Percentiles rank a stretch among this genome's conserved stretches.
Evolutionary conservation across 1,140 invertebrate species (phyloP).

Genomic region (Pantala flavescens): DNA sequence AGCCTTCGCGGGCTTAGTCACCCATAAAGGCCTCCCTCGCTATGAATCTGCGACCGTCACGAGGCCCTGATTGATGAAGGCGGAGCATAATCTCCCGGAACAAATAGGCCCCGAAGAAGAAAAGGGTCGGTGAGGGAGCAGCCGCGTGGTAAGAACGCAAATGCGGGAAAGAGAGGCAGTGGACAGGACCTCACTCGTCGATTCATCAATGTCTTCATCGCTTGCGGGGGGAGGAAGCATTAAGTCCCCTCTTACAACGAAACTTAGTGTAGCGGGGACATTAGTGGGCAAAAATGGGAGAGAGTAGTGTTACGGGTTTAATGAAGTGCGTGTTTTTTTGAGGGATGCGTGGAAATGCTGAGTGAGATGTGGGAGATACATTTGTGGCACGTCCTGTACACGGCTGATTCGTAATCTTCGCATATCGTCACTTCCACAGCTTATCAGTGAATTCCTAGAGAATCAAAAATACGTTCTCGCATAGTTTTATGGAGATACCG

Average conservation of each 20-base stretch:
- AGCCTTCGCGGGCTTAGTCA: neutral
- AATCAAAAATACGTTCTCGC: too few species aligned
- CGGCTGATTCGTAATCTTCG: too few species aligned
- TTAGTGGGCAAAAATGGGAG: constrained; percentile 4
- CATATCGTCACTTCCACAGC: too few species aligned
- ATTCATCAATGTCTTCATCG: neutral
- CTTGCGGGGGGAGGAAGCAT: neutral
- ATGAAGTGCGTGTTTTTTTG: constrained; percentile 6
- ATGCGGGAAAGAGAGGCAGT: neutral
- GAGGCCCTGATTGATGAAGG: neutral
- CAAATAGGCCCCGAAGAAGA: neutral
- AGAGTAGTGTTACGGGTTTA: neutral
- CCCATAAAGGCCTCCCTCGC: neutral
- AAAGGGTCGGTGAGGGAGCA: neutral
- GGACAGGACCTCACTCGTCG: neutral
- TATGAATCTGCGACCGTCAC: neutral
- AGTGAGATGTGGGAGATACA: too few species aligned
- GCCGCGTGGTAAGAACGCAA: too few species aligned
- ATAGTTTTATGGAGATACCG: too few species aligned
- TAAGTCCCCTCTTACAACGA: neutral
- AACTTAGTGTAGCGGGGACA: neutral
- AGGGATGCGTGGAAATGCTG: neutral
- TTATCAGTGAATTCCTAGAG: too few species aligned
- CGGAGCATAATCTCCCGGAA: neutral
- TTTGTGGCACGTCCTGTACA: too few species aligned